phyloP scores from a whole-genome alignment of 2,113 vertebrate species.

The Phalacrocorax brasilianus region DNA sequence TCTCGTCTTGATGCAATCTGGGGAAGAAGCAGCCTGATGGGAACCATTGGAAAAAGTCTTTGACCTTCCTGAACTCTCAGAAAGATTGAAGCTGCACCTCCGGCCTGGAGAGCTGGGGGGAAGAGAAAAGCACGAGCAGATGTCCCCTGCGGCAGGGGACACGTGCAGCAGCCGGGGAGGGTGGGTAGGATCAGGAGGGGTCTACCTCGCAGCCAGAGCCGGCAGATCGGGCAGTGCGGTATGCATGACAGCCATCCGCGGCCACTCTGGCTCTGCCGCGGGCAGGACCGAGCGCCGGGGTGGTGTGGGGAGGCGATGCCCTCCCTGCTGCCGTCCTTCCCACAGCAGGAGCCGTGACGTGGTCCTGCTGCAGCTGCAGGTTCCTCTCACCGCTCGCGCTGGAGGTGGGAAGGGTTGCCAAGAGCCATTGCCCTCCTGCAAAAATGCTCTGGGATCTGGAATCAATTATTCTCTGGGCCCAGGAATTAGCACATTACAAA shows the following conservation, averaged over 20 bases:
- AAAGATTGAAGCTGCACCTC: background rate
- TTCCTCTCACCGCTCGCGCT: fast-evolving
- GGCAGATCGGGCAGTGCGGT: background rate
- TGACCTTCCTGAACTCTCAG: background rate
- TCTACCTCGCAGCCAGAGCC: fast-evolving
- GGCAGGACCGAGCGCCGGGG: background rate
- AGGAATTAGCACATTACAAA: conserved; percentile 37
- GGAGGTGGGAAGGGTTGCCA: conserved; percentile 10
- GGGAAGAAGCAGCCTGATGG: background rate
- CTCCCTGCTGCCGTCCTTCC: background rate
- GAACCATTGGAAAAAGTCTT: background rate
- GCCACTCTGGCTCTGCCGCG: background rate
- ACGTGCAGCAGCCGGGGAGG: background rate
- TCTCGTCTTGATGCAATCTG: background rate
- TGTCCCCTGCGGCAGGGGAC: background rate
- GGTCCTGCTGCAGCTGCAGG: background rate
- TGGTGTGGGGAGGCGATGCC: background rate
- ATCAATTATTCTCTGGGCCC: conserved; percentile 2
- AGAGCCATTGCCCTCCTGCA: background rate
- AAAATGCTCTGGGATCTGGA: background rate
- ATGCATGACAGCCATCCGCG: background rate
- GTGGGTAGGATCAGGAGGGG: background rate
- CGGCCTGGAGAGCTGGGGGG: background rate
- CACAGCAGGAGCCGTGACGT: background rate
- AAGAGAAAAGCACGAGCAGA: background rate